These are phyloP conservation scores for Xanthorhoe designata DNA, from an alignment of 2,888 invertebrate genomes.

Conservation along the genomic window DNA sequence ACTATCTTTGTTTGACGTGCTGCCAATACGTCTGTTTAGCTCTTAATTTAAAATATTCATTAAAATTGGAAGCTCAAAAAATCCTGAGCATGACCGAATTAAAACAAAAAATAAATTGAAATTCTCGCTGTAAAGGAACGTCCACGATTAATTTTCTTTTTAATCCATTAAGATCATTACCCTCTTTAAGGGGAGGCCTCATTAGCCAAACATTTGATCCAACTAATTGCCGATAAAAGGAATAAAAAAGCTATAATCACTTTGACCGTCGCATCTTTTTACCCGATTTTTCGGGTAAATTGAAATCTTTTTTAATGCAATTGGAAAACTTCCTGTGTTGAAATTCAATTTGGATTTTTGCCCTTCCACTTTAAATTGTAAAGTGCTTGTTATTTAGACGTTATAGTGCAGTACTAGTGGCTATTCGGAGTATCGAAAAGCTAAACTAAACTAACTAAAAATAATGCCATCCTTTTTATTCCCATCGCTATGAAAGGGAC, in stretches of 20 bases:
- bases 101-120: background rate
- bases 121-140: constrained; percentile 8
- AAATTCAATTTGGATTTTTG: too few species aligned
- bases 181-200: constrained; percentile 14
- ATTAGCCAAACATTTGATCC: constrained; percentile 26
- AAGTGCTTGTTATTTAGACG: too few species aligned
- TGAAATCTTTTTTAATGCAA: background rate
- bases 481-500: too few species aligned
- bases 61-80: background rate
- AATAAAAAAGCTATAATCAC: constrained; percentile 23
- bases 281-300: constrained; percentile 2
- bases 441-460: too few species aligned
- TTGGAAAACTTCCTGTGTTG: background rate
- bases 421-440: too few species aligned
- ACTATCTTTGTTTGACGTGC: too few species aligned
- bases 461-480: too few species aligned
- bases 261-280: constrained; percentile 11
- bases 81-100: background rate
- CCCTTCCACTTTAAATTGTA: too few species aligned
- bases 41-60: background rate
- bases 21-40: too few species aligned
- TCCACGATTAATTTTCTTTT: constrained; percentile 25
- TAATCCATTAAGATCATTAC: constrained; percentile 26
- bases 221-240: constrained; percentile 25
- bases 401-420: too few species aligned